Percentiles rank a stretch among this genome's conserved stretches.
phyloP scores from a whole-genome alignment of 2,888 invertebrate genomes.

The Machimus atricapillus region DNA sequence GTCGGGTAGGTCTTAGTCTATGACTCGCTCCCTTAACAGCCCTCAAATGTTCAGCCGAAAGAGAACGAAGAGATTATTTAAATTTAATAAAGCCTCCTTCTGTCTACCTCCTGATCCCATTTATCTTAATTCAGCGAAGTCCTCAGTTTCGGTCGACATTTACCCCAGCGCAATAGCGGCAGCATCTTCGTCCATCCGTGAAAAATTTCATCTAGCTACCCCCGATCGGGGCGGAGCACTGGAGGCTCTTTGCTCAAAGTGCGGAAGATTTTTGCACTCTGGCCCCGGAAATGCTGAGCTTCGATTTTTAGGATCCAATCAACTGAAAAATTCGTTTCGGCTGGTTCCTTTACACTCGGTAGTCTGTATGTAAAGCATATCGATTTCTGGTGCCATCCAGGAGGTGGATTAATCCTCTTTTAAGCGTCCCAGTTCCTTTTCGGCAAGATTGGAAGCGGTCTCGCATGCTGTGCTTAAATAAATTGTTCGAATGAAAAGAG shows the following conservation, averaged over 20 bases:
- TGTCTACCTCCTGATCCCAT: slow-evolving; percentile 14
- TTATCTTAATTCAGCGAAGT: slow-evolving; percentile 15
- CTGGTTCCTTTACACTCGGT: not conserved
- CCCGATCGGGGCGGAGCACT: not conserved
- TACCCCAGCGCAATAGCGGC: not conserved
- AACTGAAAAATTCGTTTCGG: slow-evolving; percentile 5
- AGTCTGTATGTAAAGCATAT: not conserved
- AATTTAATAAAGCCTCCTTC: not conserved
- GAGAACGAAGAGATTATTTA: not conserved
- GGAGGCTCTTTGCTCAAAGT: not conserved
- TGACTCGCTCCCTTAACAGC: not conserved
- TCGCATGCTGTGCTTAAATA: not conserved
- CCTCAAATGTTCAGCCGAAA: not conserved
- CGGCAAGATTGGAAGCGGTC: not conserved
- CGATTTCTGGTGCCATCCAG: not conserved
- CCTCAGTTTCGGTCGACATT: not conserved
- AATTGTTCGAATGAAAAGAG: not conserved
- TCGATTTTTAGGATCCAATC: slow-evolving; percentile 22
- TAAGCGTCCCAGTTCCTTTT: not conserved
- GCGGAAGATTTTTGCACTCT: not conserved
- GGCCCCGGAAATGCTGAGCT: not conserved
- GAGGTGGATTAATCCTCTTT: not conserved
- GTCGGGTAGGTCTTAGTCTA: not conserved
- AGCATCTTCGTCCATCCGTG: not conserved
- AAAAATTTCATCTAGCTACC: not conserved